Evolutionary conservation across 2,888 invertebrate species (phyloP), one percentile per base, ranked within the genome.

Genomic region (Ormyrus rosae): DNA sequence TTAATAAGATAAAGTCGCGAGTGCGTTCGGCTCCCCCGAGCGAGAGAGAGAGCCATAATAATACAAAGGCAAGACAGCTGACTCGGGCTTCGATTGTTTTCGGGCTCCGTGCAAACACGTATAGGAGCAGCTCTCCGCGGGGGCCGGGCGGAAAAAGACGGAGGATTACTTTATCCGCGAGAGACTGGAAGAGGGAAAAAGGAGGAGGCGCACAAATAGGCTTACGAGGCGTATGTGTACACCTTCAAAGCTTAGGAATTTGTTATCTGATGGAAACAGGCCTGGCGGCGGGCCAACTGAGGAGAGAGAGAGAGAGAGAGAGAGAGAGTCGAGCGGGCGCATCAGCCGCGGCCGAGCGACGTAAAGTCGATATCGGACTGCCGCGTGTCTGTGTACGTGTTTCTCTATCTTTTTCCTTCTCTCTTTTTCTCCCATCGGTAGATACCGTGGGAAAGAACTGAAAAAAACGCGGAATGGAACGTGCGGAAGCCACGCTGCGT

Each of bases 231-330:
- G 5, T 53, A 6, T 63, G 48, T 60, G 53, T 67, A n/a, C 60
- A 64, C 69, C 11, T 65, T 74, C 67, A 72, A 76, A 78, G 79
- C 82, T 77, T 69, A 67, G 82, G 75, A 78, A 82, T 82, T 82
- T 73, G 76, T 74, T 80, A 77, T 82, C 79, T 73, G 79, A 82
- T 81, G 71, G 78, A 76, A 76, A 68, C 67, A 75, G 68, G 61
- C 58, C 69, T 76, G 79, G 81, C 79, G 72, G 64, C 50, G 65
- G 69, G 81, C 81, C 81, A 82, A 72, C 19, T 1, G 19, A 19
- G 61, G 46, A 10, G 51, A 50, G 13, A 64, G 48, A 0, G 19
- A 19, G 19, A 19, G 19, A 19, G 46, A 10, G 51, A 50, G 13
- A 64, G 48, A 0, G 19, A 19, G 19, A 19, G 19, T 13, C 13